Percentiles rank a stretch among this genome's conserved stretches.
These are phyloP conservation scores for Dromiciops gliroides DNA, from an alignment of 2,113 vertebrate genomes.

Conservation along the genomic window DNA sequence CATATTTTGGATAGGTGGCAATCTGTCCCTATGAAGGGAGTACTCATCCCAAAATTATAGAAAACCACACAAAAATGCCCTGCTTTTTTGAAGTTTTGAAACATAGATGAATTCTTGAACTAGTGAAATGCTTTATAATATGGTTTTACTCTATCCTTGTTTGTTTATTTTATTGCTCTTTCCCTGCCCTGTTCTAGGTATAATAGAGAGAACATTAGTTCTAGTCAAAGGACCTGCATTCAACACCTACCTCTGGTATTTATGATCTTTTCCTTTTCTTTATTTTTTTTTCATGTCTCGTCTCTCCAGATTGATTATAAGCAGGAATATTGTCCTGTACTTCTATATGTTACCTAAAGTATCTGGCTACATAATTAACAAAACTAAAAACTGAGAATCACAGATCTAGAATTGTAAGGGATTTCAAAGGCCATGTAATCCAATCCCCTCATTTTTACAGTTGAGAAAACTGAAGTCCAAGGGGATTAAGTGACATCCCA, in stretches of 20 bases:
- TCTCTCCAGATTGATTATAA: neutral
- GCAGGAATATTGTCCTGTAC: neutral
- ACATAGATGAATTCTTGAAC: neutral
- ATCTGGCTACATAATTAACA: neutral
- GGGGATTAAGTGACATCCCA: neutral
- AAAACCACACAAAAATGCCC: neutral
- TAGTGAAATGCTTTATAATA: neutral
- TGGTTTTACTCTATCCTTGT: neutral
- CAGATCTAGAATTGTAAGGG: neutral
- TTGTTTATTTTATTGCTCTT: neutral
- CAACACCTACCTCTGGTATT: neutral
- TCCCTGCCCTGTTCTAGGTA: neutral
- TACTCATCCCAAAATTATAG: neutral
- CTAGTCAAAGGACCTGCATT: neutral
- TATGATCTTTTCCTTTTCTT: neutral
- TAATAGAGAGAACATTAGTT: neutral
- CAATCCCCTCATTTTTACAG: neutral
- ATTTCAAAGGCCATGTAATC: neutral
- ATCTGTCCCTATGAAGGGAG: neutral
- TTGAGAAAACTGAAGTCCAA: neutral
- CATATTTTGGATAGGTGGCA: neutral
- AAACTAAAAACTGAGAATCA: neutral
- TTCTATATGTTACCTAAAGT: neutral
- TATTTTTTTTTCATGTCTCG: neutral
- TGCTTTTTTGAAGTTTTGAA: neutral